phyloP scores from a whole-genome alignment of 2,888 invertebrate genomes.

The Cataglyphis albicans region DNA sequence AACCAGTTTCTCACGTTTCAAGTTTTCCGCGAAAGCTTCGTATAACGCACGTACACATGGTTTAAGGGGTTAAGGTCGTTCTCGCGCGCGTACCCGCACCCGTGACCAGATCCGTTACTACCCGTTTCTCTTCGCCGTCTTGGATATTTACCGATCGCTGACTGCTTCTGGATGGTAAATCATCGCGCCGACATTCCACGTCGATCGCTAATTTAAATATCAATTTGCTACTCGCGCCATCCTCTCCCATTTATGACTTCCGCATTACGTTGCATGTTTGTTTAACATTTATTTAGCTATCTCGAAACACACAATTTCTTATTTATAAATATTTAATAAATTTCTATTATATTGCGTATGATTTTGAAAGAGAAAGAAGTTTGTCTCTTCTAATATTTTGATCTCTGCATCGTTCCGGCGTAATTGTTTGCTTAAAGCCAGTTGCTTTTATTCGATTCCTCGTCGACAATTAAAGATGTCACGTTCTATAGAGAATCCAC shows the following conservation, averaged over 20 bases:
- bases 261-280: background rate
- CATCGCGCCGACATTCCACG: slow-evolving; percentile 31
- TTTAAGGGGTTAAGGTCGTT: slow-evolving; percentile 76
- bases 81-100: background rate
- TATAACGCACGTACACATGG: slow-evolving; percentile 70
- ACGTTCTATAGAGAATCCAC: slow-evolving; percentile 9
- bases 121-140: slow-evolving; percentile 55
- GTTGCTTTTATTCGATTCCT: slow-evolving; percentile 26
- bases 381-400: background rate
- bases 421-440: slow-evolving; percentile 23
- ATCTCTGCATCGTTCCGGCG: background rate
- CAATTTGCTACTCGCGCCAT: slow-evolving; percentile 31
- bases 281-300: background rate
- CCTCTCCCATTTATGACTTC: slow-evolving; percentile 9
- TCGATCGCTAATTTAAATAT: slow-evolving; percentile 55
- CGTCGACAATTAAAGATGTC: slow-evolving; percentile 38
- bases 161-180: slow-evolving; percentile 58
- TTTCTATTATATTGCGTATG: no score
- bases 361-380: background rate
- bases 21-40: slow-evolving; percentile 68
- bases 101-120: slow-evolving; percentile 60
- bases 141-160: slow-evolving; percentile 49
- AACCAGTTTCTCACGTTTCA: slow-evolving; percentile 74
- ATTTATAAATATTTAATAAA: background rate
- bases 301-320: background rate